Evolutionary conservation across 2,888 invertebrate genomes (phyloP), one percentile per base, ranked within the genome.

Genomic region (Noctua janthina): DNA sequence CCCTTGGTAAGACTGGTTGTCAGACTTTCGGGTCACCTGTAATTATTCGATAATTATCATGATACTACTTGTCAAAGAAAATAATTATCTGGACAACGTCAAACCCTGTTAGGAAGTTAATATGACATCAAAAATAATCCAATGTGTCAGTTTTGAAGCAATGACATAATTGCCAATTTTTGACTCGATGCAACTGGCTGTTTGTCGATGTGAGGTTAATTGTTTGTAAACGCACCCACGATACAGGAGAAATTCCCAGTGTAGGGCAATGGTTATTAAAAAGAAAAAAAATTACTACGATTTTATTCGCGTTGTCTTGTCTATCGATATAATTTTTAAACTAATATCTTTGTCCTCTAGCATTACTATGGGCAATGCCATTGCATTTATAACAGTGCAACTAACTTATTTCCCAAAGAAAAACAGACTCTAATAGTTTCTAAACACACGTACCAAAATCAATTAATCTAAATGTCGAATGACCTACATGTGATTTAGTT

Each of bases 401-500:
- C 15, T 23, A 59, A 51, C 8, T 69, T 2, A 68, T 8, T 43
- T 62, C 39, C 7, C 46, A 74, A 64, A n/a, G 15, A 75, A 86
- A 80, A 35, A 62, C 13, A 13, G 7, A 82, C 74, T 39, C 39
- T 17, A 71, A 72, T 7, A 1, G 15, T 87, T 78, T 73, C 71
- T 66, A 79, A 87, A 62, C 39, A 66, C 51, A 78, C n/a, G 73
- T 54, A 67, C 51, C 59, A 54, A 78, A 82, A 68, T 76, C 69
- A 83, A 79, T 85, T 70, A 73, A 82, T 82, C 71, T 87, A 74
- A 79, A 79, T 89, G 69, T 86, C 87, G 89, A 89, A 69, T 89
- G 91, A 90, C 92, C 92, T 78, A 88, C 89, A 91, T 91, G 78
- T 79, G 59, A 90, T 89, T 84, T 84, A 89, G 87, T 88, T 91